phyloP scores from a whole-genome alignment of 2,797 vertebrate species.

The Lycodopsis pacificus region DNA sequence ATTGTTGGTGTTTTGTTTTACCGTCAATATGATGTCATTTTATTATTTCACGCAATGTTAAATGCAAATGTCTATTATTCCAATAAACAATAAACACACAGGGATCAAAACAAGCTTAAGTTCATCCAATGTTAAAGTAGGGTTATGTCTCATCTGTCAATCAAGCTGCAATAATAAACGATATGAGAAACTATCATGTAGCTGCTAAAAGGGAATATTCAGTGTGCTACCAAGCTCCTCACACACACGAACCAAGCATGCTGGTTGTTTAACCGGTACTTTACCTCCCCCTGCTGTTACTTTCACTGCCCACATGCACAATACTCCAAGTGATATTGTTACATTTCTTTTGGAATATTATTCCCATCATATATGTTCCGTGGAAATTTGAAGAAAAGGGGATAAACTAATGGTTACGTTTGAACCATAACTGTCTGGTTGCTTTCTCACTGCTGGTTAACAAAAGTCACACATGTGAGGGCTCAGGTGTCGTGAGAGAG shows the following conservation, averaged over 20 bases:
- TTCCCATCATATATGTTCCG: background rate
- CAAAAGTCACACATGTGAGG: conserved; percentile 1
- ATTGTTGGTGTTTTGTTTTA: background rate
- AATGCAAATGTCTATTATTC: background rate
- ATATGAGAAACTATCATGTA: background rate
- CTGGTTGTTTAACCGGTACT: conserved; percentile 12
- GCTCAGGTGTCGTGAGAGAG: background rate
- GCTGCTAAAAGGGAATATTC: background rate
- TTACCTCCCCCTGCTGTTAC: conserved; percentile 70
- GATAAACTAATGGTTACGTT: background rate
- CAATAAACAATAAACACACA: background rate
- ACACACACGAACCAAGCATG: background rate
- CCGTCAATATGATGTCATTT: background rate
- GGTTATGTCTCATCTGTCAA: background rate
- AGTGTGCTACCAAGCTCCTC: background rate
- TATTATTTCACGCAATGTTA: background rate
- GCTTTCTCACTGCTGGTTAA: background rate
- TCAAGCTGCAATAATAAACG: background rate
- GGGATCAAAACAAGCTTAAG: background rate
- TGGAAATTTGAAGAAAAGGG: background rate
- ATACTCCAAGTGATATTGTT: background rate
- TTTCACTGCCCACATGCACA: conserved; percentile 9
- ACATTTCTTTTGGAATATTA: background rate
- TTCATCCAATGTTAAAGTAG: background rate
- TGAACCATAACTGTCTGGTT: background rate